Evolutionary conservation across 1,140 invertebrate genomes (phyloP), one percentile per base, ranked within the genome.

Genomic region (Drosophila athabasca): DNA sequence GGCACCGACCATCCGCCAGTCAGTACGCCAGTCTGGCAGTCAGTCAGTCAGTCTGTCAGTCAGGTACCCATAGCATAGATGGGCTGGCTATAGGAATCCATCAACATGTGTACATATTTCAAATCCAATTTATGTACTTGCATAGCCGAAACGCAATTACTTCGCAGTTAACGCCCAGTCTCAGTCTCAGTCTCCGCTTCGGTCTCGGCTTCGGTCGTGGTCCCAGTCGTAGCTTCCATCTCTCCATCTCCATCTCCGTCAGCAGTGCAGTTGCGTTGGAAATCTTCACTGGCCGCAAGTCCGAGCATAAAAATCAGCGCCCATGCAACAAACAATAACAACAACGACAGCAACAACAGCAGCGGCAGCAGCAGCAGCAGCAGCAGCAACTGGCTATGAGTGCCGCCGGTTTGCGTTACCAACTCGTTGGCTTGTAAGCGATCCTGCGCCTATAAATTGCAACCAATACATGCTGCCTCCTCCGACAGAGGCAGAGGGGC

Each of bases 121-220:
- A 85, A 85, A 85, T 85, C 81, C 81, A 85, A 85, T 85, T 85
- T 87, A 85, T 85, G 81, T 85, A 85, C 81, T 85, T 87, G 81
- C 81, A 85, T 85, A 85, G 81, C 81, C 81, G 69, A 85, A 87
- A 87, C 81, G 81, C 81, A 85, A 85, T 85, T 85, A 85, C 81
- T 85, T 85, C 81, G 81, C 81, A 85, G 81, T 85, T 85, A 85
- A 85, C 81, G 81, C 81, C 81, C 81, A 85, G 82, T 76, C 73
- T 57, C 76, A 72, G 58, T 72, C 31, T 41, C 48, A 50, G 19
- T 44, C 17, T 19, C n/a, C n/a, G n/a, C n/a, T n/a, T n/a, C 11
- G 55, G 52, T 35, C 45, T n/a, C 15, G 51, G 52, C 43, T 53
- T n/a, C 3, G 55, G 9, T 39, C 57, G 24, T 22, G 24, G 17